These are phyloP conservation scores for Callionymus lyra DNA, from an alignment of 2,113 vertebrate species.

Conservation along the genomic window DNA sequence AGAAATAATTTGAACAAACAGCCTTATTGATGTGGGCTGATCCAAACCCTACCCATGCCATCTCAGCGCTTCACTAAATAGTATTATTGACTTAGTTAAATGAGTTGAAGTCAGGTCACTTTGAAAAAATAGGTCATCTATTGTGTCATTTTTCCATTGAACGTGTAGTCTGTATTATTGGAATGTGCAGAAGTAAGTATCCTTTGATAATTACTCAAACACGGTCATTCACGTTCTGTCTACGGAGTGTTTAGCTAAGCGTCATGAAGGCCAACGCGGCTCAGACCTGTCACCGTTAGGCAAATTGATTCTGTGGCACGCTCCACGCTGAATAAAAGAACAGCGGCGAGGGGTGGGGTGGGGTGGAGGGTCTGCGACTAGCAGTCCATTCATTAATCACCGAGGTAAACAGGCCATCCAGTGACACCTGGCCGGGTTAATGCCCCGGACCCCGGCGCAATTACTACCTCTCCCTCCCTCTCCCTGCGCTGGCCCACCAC, in stretches of 20 bases:
- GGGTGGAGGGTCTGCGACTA: slow-evolving; percentile 57
- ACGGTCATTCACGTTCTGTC: no score
- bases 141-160: slow-evolving; percentile 8
- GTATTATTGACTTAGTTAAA: no score
- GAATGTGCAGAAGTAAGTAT: no score
- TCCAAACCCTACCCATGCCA: no score
- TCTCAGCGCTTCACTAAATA: no score
- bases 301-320: slow-evolving; percentile 75
- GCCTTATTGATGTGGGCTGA: no score
- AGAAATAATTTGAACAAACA: no score
- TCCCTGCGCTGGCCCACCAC: slow-evolving; percentile 59
- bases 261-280: slow-evolving; percentile 40
- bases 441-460: slow-evolving; percentile 78
- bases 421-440: slow-evolving; percentile 89
- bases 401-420: slow-evolving; percentile 75
- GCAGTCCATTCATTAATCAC: slow-evolving; percentile 88
- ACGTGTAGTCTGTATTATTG: no score
- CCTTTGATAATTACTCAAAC: no score
- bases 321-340: slow-evolving; percentile 54
- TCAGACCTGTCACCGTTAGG: slow-evolving; percentile 59
- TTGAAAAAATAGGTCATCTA: neutral
- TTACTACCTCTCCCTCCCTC: slow-evolving; percentile 61
- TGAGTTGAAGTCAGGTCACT: no score
- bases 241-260: no score
- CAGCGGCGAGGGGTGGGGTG: slow-evolving; percentile 49